Percentiles rank a stretch among this genome's conserved stretches.
phyloP scores from a whole-genome alignment of 2,888 invertebrate genomes.

The Drosophila borealis region DNA sequence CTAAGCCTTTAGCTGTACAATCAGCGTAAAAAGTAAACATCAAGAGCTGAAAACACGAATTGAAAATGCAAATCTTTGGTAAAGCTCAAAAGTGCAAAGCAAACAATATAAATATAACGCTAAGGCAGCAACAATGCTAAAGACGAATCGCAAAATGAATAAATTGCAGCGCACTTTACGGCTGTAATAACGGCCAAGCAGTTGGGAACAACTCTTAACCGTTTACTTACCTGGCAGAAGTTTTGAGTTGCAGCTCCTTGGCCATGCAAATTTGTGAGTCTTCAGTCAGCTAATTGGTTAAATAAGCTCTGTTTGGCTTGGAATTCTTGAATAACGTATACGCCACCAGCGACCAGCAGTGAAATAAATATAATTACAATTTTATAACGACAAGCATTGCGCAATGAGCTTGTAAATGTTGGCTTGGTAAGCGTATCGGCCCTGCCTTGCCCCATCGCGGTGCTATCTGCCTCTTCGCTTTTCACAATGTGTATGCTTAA shows the following conservation, averaged over 20 bases:
- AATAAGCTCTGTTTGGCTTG: slow-evolving; percentile 59
- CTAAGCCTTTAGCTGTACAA: slow-evolving; percentile 11
- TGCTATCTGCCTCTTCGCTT: slow-evolving; percentile 25
- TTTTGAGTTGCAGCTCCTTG: slow-evolving; percentile 26
- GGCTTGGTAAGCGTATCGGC: slow-evolving; percentile 24
- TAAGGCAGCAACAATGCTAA: slow-evolving; percentile 34
- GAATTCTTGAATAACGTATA: slow-evolving; percentile 48
- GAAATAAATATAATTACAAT: slow-evolving; percentile 70
- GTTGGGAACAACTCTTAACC: slow-evolving; percentile 55
- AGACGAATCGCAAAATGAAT: slow-evolving; percentile 51
- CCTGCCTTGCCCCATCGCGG: slow-evolving; percentile 1
- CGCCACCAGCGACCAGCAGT: slow-evolving; percentile 32
- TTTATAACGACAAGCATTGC: slow-evolving; percentile 57
- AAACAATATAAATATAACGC: slow-evolving; percentile 60
- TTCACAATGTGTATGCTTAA: slow-evolving; percentile 47
- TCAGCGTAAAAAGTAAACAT: slow-evolving; percentile 20
- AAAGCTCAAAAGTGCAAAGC: slow-evolving; percentile 73
- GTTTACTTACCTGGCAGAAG: slow-evolving; percentile 32
- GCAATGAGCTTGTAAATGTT: slow-evolving; percentile 54
- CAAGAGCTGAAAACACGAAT: slow-evolving; percentile 35
- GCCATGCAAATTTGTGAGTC: slow-evolving; percentile 51
- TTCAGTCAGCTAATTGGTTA: slow-evolving; percentile 62
- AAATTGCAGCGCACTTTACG: slow-evolving; percentile 65
- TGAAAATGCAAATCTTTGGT: slow-evolving; percentile 76
- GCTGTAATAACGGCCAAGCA: slow-evolving; percentile 74